Percentiles rank a stretch among this genome's conserved stretches.
phyloP scores from a whole-genome alignment of 2,113 vertebrate genomes.

The Menidia beryllina region DNA sequence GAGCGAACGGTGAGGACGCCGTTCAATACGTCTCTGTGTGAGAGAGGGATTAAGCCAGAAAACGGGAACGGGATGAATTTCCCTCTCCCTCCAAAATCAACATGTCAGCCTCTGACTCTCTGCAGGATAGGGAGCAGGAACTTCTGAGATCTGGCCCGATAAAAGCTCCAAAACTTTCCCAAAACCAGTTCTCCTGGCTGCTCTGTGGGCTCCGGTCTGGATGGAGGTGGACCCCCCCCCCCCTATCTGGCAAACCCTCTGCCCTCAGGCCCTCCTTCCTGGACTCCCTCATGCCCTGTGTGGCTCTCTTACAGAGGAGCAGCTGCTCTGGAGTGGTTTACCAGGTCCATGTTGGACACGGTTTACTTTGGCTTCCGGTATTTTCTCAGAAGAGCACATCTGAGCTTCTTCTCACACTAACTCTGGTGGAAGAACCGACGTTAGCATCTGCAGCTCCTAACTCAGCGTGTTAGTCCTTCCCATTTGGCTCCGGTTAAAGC shows the following conservation, averaged over 20 bases:
- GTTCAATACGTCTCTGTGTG: no score
- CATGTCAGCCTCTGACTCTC: neutral
- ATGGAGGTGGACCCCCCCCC: slow-evolving; percentile 55
- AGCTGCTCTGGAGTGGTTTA: slow-evolving; percentile 14
- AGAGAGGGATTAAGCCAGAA: neutral
- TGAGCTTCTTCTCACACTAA: no score
- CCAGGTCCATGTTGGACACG: neutral
- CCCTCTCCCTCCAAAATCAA: slow-evolving; percentile 6
- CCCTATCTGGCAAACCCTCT: slow-evolving; percentile 53
- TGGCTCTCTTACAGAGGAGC: slow-evolving; percentile 38
- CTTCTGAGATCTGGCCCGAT: neutral
- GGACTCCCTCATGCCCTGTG: slow-evolving; percentile 45
- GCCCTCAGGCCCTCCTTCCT: slow-evolving; percentile 41
- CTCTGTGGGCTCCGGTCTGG: slow-evolving; percentile 26
- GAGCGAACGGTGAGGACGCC: no score
- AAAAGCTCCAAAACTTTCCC: neutral
- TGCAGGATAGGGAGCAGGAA: neutral
- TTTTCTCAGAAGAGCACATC: neutral
- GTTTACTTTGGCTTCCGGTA: neutral
- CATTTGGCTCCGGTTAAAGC: no score
- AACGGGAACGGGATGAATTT: rapidly evolving
- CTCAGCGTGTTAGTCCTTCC: no score
- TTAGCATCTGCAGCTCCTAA: no score
- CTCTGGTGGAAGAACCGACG: no score
- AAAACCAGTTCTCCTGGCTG: slow-evolving; percentile 7